Evolutionary conservation across 2,797 vertebrate species (phyloP), one percentile per base, ranked within the genome.

Genomic region (Lithobates sylvaticus): DNA sequence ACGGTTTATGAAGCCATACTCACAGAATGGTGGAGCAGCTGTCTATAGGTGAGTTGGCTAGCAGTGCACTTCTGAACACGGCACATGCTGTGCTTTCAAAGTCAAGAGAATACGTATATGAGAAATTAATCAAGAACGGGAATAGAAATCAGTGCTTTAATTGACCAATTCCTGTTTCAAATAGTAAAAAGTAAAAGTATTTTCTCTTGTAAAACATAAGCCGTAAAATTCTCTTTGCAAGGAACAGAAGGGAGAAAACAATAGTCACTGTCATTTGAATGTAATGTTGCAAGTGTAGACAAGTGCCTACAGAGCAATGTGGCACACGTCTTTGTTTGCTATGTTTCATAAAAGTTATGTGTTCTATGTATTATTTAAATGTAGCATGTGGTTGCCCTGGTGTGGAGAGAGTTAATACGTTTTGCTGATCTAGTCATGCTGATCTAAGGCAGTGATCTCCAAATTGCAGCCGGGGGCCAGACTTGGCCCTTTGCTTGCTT

Each of bases 31-130:
- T 42, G 47, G 34, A 78, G 23, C 73, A 84, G 47, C 75, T 84
- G 83, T 78, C 75, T 78, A 18, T 27, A 72, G 83, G 83, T 70
- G 50, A 21, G 65, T 42, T 77, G 78, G 83, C 83, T 84, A 26
- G 73, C 75, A 54, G 44, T 39, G 83, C 75, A 84, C 44, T 77
- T 70, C 65, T 21, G 65, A 50, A 50, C 47, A 50, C 47, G 3
- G 47, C 54, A 15, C 5, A 23, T 64, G 54, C 67, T 67, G 61
- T 78, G 23, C 13, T 34, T 64, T 67, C 58, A 42, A n/a, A 42
- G 32, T 61, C 64, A 23, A 70, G 36, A 34, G 6, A 32, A 27
- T 69, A 70, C 9, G 68, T 39, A 21, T 80, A 32, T 50, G 47
- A n/a, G 78, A 67, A 80, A 23, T 36, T 69, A 80, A 69, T 65